Base-by-base conservation (phyloP, 2,888 invertebrate genomes). In the Cremastinae sp. region DNA sequence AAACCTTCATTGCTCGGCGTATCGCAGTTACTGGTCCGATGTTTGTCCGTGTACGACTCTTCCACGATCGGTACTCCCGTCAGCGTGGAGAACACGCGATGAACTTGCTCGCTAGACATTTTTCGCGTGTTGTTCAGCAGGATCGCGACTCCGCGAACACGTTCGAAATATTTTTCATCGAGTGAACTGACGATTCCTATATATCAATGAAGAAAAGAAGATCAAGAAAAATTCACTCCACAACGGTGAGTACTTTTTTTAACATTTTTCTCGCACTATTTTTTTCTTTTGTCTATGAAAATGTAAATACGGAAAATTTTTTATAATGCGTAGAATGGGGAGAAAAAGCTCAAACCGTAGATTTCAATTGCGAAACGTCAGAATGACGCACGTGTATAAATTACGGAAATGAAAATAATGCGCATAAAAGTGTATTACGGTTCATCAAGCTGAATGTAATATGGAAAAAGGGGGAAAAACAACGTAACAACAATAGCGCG, bases 11-110 rank as follows among this genome's bases (percentile, higher is more conserved):
- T 64, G 68, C 72, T 59, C 84, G 74, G 84, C 84, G 85, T 87
- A 87, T 89, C 88, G 88, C 89, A 89, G 89, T 89, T 86, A 85
- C 87, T 86, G 83, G 81, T 86, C 86, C 83, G 89, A 89, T 89
- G 88, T 88, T 89, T 89, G 89, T 87, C 86, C 87, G 89, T 86
- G 86, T 88, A 80, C 74, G 70, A 75, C 69, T 75, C 72, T 51
- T 47, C 62, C 53, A 78, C 71, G 77, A 65, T 64, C 59, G 73
- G 8, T 43, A 74, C 58, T 56, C 76, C 66, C 64, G 73, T 45
- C 69, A 71, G 73, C 61, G 70, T 79, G 79, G 74, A 53, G 59
- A 68, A 61, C 62, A 72, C 78, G 72, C 75, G 74, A 70, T 71
- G 38, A 22, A 8, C 54, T 53, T 28, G 28, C 28, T 28, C 28